Percentiles rank a stretch among this genome's conserved stretches.
Conservation (phyloP, 1,140 invertebrate genomes). For the Drosophila nebulosa region DNA sequence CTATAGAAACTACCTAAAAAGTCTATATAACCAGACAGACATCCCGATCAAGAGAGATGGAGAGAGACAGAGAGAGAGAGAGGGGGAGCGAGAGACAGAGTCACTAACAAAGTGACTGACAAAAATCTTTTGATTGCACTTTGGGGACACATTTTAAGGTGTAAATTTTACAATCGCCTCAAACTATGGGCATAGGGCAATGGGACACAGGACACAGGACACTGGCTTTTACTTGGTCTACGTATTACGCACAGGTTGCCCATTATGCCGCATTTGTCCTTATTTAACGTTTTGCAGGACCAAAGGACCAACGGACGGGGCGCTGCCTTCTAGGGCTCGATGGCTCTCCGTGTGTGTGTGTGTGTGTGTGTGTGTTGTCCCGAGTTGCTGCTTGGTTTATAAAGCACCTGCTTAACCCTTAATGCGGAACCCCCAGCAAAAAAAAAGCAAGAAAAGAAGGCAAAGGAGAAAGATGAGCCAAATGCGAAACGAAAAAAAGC, state of each 20-base stretch:
- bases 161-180: slow-evolving; percentile 57
- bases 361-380: background rate
- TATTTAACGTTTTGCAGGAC: slow-evolving; percentile 56
- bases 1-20: no score
- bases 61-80: background rate
- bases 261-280: slow-evolving; percentile 56
- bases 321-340: background rate
- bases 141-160: slow-evolving; percentile 74
- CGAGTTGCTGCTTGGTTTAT: slow-evolving; percentile 59
- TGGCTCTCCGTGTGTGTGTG: no score
- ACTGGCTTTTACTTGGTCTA: background rate
- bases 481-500: background rate
- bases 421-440: slow-evolving; percentile 44
- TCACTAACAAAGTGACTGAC: slow-evolving; percentile 40
- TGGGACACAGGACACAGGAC: background rate
- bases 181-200: slow-evolving; percentile 5
- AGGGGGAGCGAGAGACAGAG: background rate
- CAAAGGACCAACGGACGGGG: background rate
- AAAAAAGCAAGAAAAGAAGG: background rate
- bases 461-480: slow-evolving; percentile 6
- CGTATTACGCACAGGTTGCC: slow-evolving; percentile 42
- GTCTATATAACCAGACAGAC: background rate
- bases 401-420: slow-evolving; percentile 78
- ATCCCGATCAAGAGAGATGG: background rate
- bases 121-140: slow-evolving; percentile 68